These are phyloP conservation scores for Leptonema lineaticorne DNA, from an alignment of 1,140 invertebrate species.

Conservation along the genomic window DNA sequence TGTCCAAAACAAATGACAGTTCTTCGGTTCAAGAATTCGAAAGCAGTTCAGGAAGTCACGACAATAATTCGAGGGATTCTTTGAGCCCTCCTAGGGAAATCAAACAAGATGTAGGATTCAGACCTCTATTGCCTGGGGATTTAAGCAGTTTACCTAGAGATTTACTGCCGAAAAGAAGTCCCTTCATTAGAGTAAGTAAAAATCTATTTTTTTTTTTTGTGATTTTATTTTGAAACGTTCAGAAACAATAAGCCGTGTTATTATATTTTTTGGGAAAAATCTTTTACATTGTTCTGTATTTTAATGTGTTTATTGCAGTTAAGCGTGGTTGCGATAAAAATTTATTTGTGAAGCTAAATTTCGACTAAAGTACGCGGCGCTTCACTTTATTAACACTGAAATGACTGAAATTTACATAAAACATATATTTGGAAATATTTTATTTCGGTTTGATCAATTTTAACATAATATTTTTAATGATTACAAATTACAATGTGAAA, in stretches of 20 bases:
- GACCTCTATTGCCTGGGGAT: conserved; percentile 21
- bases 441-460: too few species aligned
- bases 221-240: too few species aligned
- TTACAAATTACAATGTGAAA: too few species aligned
- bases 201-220: background rate
- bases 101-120: background rate
- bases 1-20: conserved; percentile 10
- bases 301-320: background rate
- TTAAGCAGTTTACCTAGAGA: conserved; percentile 36
- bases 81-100: background rate
- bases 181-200: conserved; percentile 40
- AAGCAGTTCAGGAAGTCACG: background rate
- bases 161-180: conserved; percentile 38
- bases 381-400: too few species aligned
- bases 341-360: too few species aligned
- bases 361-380: too few species aligned
- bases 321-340: background rate
- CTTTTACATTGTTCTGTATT: too few species aligned
- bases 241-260: too few species aligned
- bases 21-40: background rate
- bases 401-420: too few species aligned
- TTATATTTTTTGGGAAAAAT: too few species aligned
- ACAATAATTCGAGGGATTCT: background rate
- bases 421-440: too few species aligned
- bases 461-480: too few species aligned